A percentile compares a stretch with the other conserved stretches of the same genome.
Conservation (phyloP, 2,797 vertebrate species). For the Cetoscarus ocellatus region DNA sequence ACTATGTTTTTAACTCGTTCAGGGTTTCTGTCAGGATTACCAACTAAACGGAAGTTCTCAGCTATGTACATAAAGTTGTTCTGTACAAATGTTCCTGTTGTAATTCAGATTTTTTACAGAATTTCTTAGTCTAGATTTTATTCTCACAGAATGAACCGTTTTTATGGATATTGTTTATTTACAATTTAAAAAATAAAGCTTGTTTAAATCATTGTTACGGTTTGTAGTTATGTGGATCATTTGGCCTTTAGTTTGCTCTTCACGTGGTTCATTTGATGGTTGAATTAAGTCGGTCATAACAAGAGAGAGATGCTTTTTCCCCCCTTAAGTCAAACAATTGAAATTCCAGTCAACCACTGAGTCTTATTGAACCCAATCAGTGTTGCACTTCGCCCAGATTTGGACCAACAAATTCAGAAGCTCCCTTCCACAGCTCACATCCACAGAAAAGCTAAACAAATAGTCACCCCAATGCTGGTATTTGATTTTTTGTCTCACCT, state of each 20-base stretch:
- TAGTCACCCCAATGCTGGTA: too few relatives aligned
- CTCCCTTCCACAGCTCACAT: too few relatives aligned
- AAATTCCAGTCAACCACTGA: too few relatives aligned
- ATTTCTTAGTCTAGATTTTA: constrained; percentile 73
- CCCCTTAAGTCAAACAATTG: too few relatives aligned
- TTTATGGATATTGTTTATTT: constrained; percentile 72
- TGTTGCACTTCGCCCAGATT: too few relatives aligned
- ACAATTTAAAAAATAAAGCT: constrained; percentile 72
- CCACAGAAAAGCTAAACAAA: too few relatives aligned
- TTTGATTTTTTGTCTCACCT: too few relatives aligned
- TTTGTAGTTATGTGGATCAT: neutral
- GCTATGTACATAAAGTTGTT: constrained; percentile 43
- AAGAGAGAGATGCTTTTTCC: neutral
- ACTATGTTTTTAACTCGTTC: constrained; percentile 6
- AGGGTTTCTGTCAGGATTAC: constrained; percentile 20
- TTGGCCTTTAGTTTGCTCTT: neutral
- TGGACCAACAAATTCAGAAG: too few relatives aligned
- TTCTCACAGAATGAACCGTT: constrained; percentile 43
- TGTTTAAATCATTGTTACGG: constrained; percentile 49
- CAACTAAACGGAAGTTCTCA: constrained; percentile 33
- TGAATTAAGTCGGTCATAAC: neutral
- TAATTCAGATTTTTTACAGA: constrained; percentile 74
- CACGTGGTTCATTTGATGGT: neutral
- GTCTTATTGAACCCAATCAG: too few relatives aligned
- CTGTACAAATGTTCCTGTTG: constrained; percentile 43